Percentiles rank a stretch among this genome's conserved stretches.
Conservation (phyloP, 1,140 invertebrate genomes). For the Teleopsis dalmanni region DNA sequence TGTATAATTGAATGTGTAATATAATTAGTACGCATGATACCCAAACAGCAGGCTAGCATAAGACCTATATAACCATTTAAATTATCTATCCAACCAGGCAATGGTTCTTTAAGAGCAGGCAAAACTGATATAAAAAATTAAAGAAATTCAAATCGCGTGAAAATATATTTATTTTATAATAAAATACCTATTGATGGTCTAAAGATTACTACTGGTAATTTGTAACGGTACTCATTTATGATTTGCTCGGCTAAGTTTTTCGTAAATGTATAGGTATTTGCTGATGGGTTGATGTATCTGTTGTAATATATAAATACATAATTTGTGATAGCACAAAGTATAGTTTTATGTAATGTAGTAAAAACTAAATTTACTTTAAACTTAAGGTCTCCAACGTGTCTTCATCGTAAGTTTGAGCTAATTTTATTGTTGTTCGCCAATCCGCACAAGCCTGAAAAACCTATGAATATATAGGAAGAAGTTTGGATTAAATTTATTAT, state of each 20-base stretch:
- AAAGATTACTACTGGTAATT: constrained; percentile 73
- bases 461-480: too few relatives aligned
- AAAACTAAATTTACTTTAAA: constrained; percentile 49
- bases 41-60: constrained; percentile 57
- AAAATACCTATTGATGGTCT: constrained; percentile 81
- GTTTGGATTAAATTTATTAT: too few relatives aligned
- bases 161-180: too few relatives aligned
- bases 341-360: too few relatives aligned
- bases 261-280: constrained; percentile 82
- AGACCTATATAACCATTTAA: constrained; percentile 85
- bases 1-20: constrained; percentile 54
- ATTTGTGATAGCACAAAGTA: too few relatives aligned
- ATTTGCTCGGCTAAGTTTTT: constrained; percentile 76
- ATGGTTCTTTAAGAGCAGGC: constrained; percentile 55
- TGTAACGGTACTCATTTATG: constrained; percentile 58
- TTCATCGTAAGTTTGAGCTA: constrained; percentile 71
- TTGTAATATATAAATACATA: too few relatives aligned
- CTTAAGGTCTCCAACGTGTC: constrained; percentile 59
- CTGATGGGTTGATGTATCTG: constrained; percentile 60
- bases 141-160: too few relatives aligned
- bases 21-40: constrained; percentile 63
- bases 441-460: constrained; percentile 77
- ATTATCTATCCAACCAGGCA: constrained; percentile 87
- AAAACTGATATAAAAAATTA: constrained; percentile 47
- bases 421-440: constrained; percentile 75